Evolutionary conservation across 2,888 invertebrate genomes (phyloP).

Genomic region (Parochlus steinenii): DNA sequence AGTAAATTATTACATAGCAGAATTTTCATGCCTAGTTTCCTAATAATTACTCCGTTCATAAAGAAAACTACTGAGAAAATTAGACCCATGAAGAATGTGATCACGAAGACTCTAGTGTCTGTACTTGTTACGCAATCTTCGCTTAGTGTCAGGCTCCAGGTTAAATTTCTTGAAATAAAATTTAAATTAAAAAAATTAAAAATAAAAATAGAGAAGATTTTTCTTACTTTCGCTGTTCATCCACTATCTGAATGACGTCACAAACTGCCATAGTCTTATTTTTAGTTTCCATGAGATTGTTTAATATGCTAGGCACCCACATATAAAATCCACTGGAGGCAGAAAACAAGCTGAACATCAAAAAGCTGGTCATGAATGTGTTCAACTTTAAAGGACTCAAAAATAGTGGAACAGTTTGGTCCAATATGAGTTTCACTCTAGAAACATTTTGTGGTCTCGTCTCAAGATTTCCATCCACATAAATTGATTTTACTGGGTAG

Average conservation of each 20-base stretch:
- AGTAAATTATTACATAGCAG: slow-evolving; percentile 31
- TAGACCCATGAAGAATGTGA: slow-evolving; percentile 47
- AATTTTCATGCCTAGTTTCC: slow-evolving; percentile 38
- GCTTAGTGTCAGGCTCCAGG: slow-evolving; percentile 10
- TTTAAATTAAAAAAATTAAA: neutral
- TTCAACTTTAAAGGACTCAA: slow-evolving; percentile 35
- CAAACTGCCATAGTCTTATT: neutral
- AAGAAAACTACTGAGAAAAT: slow-evolving; percentile 47
- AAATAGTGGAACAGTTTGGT: slow-evolving; percentile 40
- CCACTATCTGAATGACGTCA: slow-evolving; percentile 2
- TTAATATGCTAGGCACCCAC: slow-evolving; percentile 42
- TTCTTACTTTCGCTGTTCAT: neutral
- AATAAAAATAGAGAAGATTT: too few relatives aligned
- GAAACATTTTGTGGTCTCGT: slow-evolving; percentile 8
- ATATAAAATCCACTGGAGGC: slow-evolving; percentile 40
- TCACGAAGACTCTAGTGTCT: slow-evolving; percentile 43
- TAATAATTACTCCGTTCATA: slow-evolving; percentile 43
- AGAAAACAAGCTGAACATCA: slow-evolving; percentile 28
- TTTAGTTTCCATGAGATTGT: slow-evolving; percentile 28
- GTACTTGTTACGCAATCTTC: slow-evolving; percentile 35
- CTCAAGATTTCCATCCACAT: slow-evolving; percentile 8
- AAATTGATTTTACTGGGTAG: slow-evolving; percentile 32
- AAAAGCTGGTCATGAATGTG: slow-evolving; percentile 34
- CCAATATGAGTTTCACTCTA: slow-evolving; percentile 33
- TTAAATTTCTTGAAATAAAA: neutral